Percentiles rank a stretch among this genome's conserved stretches.
Evolutionary conservation across 2,888 invertebrate genomes (phyloP).

Genomic region (Psylliodes chrysocephalus): DNA sequence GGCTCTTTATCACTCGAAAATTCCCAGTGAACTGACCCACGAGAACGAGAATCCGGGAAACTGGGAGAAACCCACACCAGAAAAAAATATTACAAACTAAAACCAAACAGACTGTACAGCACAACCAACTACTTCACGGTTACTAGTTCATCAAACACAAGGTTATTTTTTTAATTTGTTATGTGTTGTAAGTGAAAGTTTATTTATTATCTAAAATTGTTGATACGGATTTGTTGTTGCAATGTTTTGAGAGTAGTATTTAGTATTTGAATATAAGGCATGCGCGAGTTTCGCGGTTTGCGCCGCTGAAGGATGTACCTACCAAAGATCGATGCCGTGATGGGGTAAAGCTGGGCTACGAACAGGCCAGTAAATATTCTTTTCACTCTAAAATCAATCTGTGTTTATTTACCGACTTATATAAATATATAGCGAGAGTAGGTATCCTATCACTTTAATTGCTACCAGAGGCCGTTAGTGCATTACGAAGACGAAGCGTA

Average conservation of each 20-base stretch:
- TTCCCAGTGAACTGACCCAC: conserved; percentile 7
- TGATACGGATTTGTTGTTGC: conserved; percentile 21
- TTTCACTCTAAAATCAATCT: neutral
- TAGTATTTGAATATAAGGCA: conserved; percentile 25
- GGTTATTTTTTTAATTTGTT: conserved; percentile 23
- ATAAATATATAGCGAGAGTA: too few relatives aligned
- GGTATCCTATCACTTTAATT: too few relatives aligned
- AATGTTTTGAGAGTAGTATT: conserved; percentile 1
- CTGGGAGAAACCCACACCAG: conserved; percentile 14
- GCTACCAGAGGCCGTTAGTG: too few relatives aligned
- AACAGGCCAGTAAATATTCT: conserved; percentile 26
- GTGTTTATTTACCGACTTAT: too few relatives aligned
- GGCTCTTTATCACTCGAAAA: conserved; percentile 18
- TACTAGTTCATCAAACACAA: conserved; percentile 9
- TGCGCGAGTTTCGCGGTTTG: conserved; percentile 25
- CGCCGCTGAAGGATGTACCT: neutral
- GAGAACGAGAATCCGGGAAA: conserved; percentile 29
- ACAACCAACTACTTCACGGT: neutral
- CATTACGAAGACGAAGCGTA: too few relatives aligned
- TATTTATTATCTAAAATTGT: conserved; percentile 24
- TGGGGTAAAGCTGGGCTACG: conserved; percentile 17
- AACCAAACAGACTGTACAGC: neutral
- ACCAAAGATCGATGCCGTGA: conserved; percentile 13
- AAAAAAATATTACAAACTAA: conserved; percentile 17
- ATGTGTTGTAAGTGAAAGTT: conserved; percentile 38